phyloP scores from a whole-genome alignment of 2,888 invertebrate species.

The Aleiodes leptofemur region DNA sequence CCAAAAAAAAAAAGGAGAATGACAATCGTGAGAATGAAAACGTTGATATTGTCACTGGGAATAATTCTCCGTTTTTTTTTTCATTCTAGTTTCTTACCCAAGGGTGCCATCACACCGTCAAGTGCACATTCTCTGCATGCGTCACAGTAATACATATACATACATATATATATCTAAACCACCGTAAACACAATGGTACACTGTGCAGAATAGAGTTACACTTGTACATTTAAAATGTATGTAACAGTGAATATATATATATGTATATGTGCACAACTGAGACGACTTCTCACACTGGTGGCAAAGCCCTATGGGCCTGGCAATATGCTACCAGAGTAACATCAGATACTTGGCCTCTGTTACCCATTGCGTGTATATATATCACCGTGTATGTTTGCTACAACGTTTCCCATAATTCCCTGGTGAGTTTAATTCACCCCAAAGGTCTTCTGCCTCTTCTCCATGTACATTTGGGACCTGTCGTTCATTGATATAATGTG shows the following conservation, averaged over 20 bases:
- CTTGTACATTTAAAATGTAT: constrained; percentile 29
- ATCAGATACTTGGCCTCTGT: constrained; percentile 64
- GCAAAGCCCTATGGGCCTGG: constrained; percentile 65
- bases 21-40: constrained; percentile 34
- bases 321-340: constrained; percentile 70
- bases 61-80: constrained; percentile 21
- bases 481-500: constrained; percentile 69
- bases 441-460: constrained; percentile 53
- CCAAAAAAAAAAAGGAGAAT: background rate
- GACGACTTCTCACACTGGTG: constrained; percentile 66
- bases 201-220: constrained; percentile 24
- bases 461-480: constrained; percentile 63
- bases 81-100: constrained; percentile 55
- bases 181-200: constrained; percentile 64
- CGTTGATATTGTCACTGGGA: constrained; percentile 35
- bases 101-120: constrained; percentile 66
- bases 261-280: constrained; percentile 31
- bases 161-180: constrained; percentile 46
- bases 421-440: constrained; percentile 56
- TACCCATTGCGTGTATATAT: constrained; percentile 27
- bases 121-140: constrained; percentile 60
- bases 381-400: constrained; percentile 50
- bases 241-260: constrained; percentile 10
- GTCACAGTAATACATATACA: constrained; percentile 39
- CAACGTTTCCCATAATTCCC: constrained; percentile 72